Evolutionary conservation across 2,113 vertebrate species (phyloP).

Genomic region (Hippocampus barbouri): DNA sequence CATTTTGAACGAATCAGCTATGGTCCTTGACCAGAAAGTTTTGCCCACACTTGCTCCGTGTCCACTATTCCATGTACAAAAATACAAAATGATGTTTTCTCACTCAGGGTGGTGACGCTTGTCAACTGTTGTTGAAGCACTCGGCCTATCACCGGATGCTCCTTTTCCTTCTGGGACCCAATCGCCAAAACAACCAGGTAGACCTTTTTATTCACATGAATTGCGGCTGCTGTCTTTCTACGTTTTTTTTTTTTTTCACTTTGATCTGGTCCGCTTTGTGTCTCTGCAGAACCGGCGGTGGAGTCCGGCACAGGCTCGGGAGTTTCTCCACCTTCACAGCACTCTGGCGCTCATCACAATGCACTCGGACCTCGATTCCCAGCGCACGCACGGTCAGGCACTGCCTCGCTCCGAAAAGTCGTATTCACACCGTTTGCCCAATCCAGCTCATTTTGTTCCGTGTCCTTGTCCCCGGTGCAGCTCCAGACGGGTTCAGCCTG

Average conservation of each 20-base stretch:
- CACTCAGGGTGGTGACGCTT: constrained; percentile 81
- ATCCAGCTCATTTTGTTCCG: background rate
- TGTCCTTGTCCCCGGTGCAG: constrained; percentile 56
- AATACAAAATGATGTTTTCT: background rate
- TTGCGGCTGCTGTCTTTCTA: no score
- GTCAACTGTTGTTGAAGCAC: constrained; percentile 87
- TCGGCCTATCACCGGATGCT: constrained; percentile 90
- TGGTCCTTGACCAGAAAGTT: no score
- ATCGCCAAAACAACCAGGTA: constrained; percentile 90
- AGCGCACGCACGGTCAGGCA: constrained; percentile 83
- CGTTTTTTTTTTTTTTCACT: no score
- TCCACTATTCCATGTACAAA: background rate
- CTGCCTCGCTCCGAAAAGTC: no score
- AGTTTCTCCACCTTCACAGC: constrained; percentile 95
- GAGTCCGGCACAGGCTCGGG: constrained; percentile 93
- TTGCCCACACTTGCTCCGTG: background rate
- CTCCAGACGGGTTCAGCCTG: constrained; percentile 80
- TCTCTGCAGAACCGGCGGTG: constrained; percentile 87
- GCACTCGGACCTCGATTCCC: constrained; percentile 83
- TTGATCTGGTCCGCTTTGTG: no score
- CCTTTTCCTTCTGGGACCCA: constrained; percentile 88
- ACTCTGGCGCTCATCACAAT: constrained; percentile 88
- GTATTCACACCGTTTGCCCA: no score
- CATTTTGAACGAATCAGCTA: no score
- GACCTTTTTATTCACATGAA: background rate